phyloP scores from a whole-genome alignment of 1,140 invertebrate genomes.

The Drosophila athabasca region DNA sequence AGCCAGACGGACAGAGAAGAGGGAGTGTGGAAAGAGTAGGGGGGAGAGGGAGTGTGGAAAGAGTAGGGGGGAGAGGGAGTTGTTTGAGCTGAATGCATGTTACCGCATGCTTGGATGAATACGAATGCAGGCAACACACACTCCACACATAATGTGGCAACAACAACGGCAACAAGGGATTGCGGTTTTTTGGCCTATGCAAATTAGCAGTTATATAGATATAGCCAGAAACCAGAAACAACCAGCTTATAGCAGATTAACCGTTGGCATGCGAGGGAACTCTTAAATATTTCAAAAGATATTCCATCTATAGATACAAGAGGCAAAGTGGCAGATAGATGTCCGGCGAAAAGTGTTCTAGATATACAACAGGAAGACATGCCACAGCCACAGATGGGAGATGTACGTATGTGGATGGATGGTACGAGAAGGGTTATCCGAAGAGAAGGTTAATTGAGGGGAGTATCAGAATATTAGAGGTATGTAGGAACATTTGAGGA shows the following conservation, averaged over 20 bases:
- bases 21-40: no score
- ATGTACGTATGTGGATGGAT: no score
- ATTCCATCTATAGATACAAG: no score
- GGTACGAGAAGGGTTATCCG: no score
- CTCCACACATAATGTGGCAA: conserved; percentile 63
- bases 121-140: conserved; percentile 54
- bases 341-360: no score
- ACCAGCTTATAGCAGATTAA: conserved; percentile 12
- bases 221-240: conserved; percentile 15
- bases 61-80: conserved; percentile 20
- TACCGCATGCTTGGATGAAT: conserved; percentile 69
- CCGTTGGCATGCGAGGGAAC: conserved; percentile 23
- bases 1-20: conserved; percentile 9
- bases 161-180: conserved; percentile 43
- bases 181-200: conserved; percentile 65
- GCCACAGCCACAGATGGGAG: no score
- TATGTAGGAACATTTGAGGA: no score
- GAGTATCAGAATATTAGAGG: no score
- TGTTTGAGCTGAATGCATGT: conserved; percentile 47
- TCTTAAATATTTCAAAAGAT: background rate
- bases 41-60: conserved; percentile 14
- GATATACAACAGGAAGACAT: no score
- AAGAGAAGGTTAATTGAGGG: no score
- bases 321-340: no score
- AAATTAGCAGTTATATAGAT: conserved; percentile 51